A percentile compares a stretch with the other conserved stretches of the same genome.
phyloP scores from a whole-genome alignment of 2,888 invertebrate species.

The Thecocarcelia acutangulata region DNA sequence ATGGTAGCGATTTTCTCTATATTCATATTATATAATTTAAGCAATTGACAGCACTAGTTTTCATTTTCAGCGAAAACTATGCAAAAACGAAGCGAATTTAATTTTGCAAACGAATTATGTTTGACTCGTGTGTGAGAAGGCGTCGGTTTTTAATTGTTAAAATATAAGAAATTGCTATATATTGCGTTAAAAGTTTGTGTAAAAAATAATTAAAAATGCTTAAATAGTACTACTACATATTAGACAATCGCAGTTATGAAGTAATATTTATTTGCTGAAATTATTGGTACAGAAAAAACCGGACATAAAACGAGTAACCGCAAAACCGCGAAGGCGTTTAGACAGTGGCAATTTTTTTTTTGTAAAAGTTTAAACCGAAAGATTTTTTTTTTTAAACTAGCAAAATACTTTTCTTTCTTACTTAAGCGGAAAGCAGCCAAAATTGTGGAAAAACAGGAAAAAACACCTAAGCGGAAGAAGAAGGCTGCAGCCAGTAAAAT shows the following conservation, averaged over 20 bases:
- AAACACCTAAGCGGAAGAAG: constrained; percentile 81
- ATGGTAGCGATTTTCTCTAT: too few species aligned
- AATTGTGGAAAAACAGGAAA: constrained; percentile 82
- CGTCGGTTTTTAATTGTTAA: constrained; percentile 64
- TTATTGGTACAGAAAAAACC: constrained; percentile 68
- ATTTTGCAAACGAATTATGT: constrained; percentile 61
- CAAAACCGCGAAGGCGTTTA: constrained; percentile 60
- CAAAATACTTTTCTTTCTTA: neutral
- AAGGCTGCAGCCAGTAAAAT: constrained; percentile 81
- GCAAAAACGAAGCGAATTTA: constrained; percentile 59
- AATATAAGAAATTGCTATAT: constrained; percentile 17
- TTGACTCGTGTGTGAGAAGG: constrained; percentile 61
- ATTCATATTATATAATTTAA: too few species aligned
- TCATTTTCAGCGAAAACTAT: constrained; percentile 37
- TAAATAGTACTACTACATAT: neutral
- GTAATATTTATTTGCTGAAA: constrained; percentile 11
- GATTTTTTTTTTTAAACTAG: constrained; percentile 5
- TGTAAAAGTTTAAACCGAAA: neutral
- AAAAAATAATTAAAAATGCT: neutral
- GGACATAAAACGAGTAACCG: constrained; percentile 56
- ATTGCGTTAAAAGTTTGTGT: constrained; percentile 5
- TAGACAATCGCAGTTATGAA: neutral
- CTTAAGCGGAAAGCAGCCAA: constrained; percentile 76
- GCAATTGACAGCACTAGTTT: too few species aligned
- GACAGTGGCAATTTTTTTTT: constrained; percentile 21